Evolutionary conservation across 2,113 vertebrate species (phyloP).

Genomic region (Ramphastos sulfuratus): DNA sequence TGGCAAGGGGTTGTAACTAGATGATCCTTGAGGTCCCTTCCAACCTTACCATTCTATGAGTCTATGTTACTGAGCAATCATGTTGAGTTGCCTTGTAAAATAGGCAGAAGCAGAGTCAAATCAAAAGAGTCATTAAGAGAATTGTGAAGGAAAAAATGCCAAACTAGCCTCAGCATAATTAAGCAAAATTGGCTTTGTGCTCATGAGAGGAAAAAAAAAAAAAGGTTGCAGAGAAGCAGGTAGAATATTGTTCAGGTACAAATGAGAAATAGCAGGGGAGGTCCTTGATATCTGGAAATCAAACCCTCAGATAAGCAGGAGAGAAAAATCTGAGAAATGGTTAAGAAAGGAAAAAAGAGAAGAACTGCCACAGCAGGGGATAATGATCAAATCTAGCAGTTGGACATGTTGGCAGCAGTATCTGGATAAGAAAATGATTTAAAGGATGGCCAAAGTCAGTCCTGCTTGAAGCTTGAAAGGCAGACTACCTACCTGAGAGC

Average conservation of each 20-base stretch:
- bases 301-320: background rate
- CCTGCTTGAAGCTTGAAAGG: background rate
- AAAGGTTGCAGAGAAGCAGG: background rate
- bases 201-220: background rate
- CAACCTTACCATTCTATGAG: no score
- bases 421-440: background rate
- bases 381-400: background rate
- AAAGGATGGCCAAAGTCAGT: background rate
- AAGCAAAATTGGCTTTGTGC: background rate
- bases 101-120: no score
- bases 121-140: background rate
- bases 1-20: no score
- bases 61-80: no score
- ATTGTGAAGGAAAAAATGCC: background rate
- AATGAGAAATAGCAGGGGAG: background rate
- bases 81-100: no score
- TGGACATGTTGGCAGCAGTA: background rate
- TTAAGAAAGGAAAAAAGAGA: background rate
- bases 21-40: no score
- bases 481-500: background rate
- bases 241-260: background rate
- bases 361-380: background rate
- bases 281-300: conserved; percentile 8
- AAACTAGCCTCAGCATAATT: background rate
- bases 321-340: background rate